Conservation (phyloP, 2,888 invertebrate genomes). For the Acrobasis repandana region DNA sequence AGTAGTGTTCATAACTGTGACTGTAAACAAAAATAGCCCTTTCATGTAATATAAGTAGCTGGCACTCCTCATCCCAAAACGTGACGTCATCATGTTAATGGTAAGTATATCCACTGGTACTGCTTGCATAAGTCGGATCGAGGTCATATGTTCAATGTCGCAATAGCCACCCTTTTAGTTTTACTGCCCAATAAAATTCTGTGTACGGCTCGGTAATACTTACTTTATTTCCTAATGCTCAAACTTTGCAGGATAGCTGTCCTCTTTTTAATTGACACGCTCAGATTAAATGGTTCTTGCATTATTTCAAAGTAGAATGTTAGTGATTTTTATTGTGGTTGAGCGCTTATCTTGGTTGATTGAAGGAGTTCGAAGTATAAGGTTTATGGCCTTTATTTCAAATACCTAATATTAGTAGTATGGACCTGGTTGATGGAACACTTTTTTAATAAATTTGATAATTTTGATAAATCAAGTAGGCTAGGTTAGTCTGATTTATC, state of each 20-base stretch:
- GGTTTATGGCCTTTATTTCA: neutral
- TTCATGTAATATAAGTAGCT: neutral
- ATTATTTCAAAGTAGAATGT: neutral
- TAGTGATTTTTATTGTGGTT: neutral
- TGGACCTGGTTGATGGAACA: no score
- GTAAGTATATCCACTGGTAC: constrained; percentile 27
- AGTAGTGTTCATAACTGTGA: no score
- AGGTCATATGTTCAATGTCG: constrained; percentile 63
- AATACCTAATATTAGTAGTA: neutral
- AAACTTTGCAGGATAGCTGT: constrained; percentile 27
- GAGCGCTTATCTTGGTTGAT: neutral
- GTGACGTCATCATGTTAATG: constrained; percentile 29
- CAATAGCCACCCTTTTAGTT: constrained; percentile 75
- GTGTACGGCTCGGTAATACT: constrained; percentile 56
- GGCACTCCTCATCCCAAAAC: constrained; percentile 20
- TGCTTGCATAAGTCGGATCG: constrained; percentile 48
- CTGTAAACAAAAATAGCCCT: no score
- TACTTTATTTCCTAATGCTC: constrained; percentile 55
- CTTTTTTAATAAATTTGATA: no score
- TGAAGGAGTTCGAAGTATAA: neutral
- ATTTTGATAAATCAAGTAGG: no score
- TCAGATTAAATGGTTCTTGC: constrained; percentile 17
- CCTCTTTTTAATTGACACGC: constrained; percentile 24
- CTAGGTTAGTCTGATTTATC: no score
- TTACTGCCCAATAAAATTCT: constrained; percentile 70